Base-by-base conservation (phyloP, 2,113 vertebrate species). In the Leucoraja erinaceus region DNA sequence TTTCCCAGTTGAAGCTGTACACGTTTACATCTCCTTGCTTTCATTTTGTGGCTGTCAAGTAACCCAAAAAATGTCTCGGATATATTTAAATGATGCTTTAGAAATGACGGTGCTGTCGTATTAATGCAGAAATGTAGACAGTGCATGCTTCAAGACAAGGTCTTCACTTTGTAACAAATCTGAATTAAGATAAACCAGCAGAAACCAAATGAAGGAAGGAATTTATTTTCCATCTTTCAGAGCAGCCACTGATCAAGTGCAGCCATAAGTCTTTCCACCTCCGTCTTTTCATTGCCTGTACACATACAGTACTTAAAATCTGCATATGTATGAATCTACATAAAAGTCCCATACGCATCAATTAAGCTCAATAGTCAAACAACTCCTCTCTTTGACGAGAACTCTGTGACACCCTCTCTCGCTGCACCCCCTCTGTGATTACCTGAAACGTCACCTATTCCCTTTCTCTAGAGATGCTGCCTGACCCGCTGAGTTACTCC, bases 21-120 rank as follows among this genome's bases (percentile, higher is more conserved):
- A 78, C 93, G 79, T 93, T 95, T 95, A 95, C 94, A 90, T 93
- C 93, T 94, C 93, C 84, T 95, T 94, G 95, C 93, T 93, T 93
- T 93, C 93, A 93, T 92, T 25, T 4, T 78, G 14, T 77, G 92
- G 93, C 94, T 94, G 93, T 94, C 93, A 94, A 84, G 92, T 93
- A 94, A 83, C 90, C 54, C 33, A 54, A 94, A 74, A 74, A 68
- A 93, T 93, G 93, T 94, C 93, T 88, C 93, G 93, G 93, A 93
- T 90, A 94, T 83, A 93, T 47, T 33, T 93, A 90, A 93, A 90
- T 3, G 8, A 90, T 20, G 33, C 33, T 38, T 90, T 33, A 33
- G 86, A 90, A 90, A 68, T 68, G 28, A 66, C 22, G 11, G 7
- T 38, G 88, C 66, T 90, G 31, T 33, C 20, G 20, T 31, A 70